Evolutionary conservation across 1,140 invertebrate species (phyloP).

Genomic region (Drosophila rhopaloa): DNA sequence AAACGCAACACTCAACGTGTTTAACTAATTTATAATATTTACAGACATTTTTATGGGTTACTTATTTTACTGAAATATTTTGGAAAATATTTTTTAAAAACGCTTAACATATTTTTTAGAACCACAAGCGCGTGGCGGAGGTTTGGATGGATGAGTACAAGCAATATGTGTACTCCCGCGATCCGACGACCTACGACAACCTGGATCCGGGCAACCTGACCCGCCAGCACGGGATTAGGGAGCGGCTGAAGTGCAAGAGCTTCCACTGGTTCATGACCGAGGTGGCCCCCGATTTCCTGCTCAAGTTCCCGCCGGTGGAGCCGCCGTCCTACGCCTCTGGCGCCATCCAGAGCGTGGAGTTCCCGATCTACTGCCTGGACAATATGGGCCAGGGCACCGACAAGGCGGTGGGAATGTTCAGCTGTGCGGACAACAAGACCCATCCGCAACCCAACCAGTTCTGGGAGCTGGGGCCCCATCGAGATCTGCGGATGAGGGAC

Average conservation of each 20-base stretch:
- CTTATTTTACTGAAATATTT: no score
- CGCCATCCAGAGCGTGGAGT: constrained; percentile 89
- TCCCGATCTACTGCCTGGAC: constrained; percentile 91
- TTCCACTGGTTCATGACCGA: constrained; percentile 95
- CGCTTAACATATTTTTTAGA: constrained; percentile 65
- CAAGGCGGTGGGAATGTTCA: constrained; percentile 87
- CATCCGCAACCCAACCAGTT: constrained; percentile 66
- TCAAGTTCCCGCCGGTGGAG: constrained; percentile 91
- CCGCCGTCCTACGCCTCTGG: constrained; percentile 90
- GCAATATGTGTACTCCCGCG: constrained; percentile 89
- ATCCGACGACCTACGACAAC: constrained; percentile 87
- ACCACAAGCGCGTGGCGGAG: constrained; percentile 92
- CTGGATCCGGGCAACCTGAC: constrained; percentile 89
- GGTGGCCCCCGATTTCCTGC: constrained; percentile 91
- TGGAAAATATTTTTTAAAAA: no score
- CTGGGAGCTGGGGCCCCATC: constrained; percentile 87
- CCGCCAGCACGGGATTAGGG: constrained; percentile 88
- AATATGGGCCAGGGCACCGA: constrained; percentile 88
- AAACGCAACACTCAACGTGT: no score
- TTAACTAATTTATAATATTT: no score
- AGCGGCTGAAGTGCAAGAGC: constrained; percentile 90
- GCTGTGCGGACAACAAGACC: constrained; percentile 59
- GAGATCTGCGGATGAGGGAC: constrained; percentile 89
- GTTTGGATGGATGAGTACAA: constrained; percentile 97
- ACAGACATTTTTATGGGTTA: no score